Conservation (phyloP, 2,888 invertebrate genomes). For the Melanophora roralis region DNA sequence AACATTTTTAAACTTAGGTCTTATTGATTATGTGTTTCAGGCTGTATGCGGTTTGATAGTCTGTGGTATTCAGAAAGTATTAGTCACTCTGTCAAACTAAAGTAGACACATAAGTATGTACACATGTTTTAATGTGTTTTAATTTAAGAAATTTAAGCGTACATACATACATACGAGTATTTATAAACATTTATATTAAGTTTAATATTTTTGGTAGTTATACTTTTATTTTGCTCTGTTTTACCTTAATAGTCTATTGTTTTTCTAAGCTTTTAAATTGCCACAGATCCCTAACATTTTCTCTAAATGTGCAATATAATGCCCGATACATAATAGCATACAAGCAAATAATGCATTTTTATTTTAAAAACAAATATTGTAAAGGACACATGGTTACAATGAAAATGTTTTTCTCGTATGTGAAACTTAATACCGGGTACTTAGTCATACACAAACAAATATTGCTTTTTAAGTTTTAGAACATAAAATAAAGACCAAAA, state of each 20-base stretch:
- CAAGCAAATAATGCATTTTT: neutral
- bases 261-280: slow-evolving; percentile 39
- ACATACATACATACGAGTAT: neutral
- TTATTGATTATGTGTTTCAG: slow-evolving; percentile 20
- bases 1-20: slow-evolving; percentile 23
- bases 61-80: no score
- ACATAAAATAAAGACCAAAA: no score
- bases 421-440: no score
- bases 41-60: neutral
- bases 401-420: no score
- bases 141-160: no score
- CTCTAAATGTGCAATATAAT: slow-evolving; percentile 27
- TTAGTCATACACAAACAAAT: no score
- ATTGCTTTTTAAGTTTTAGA: no score
- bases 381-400: slow-evolving; percentile 14
- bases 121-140: no score
- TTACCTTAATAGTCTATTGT: slow-evolving; percentile 24
- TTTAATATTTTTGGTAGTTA: neutral
- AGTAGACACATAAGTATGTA: no score
- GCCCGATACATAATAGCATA: slow-evolving; percentile 5
- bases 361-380: neutral
- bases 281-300: slow-evolving; percentile 28
- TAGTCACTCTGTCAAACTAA: neutral
- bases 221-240: neutral
- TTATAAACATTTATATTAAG: neutral